Conservation (phyloP, 1,140 invertebrate species). For the Portunus trituberculatus region DNA sequence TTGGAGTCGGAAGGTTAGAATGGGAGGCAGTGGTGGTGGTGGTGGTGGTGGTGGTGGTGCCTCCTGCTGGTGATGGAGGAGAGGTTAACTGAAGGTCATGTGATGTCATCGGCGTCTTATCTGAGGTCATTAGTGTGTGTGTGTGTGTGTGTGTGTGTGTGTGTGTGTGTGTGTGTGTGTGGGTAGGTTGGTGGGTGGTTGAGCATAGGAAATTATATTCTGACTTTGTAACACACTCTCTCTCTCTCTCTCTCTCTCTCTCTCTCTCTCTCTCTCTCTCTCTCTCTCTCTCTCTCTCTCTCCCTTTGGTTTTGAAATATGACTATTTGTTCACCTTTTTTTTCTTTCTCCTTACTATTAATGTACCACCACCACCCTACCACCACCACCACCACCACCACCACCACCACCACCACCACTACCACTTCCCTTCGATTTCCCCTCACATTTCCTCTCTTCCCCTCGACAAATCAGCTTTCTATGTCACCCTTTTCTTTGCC, state of each 20-base stretch:
- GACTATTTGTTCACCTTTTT: neutral
- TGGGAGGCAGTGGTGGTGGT: neutral
- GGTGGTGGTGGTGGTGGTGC: neutral
- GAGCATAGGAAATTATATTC: neutral
- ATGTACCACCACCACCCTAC: neutral
- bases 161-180: no score
- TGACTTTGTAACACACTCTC: neutral
- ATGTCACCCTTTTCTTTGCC: no score
- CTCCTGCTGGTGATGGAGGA: neutral
- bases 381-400: neutral
- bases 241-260: neutral
- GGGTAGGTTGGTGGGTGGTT: no score
- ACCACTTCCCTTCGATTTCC: neutral
- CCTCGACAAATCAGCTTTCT: no score
- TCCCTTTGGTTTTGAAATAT: neutral
- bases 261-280: neutral
- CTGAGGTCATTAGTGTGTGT: slow-evolving; percentile 1
- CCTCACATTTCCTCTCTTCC: no score
- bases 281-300: slow-evolving; percentile 6
- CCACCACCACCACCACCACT: neutral
- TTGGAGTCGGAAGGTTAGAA: neutral
- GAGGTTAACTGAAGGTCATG: neutral
- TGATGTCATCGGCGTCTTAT: neutral
- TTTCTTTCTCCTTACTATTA: neutral
- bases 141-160: neutral